Percentiles rank a stretch among this genome's conserved stretches.
Evolutionary conservation across 2,888 invertebrate species (phyloP).

Genomic region (Amblyjoppa proteus): DNA sequence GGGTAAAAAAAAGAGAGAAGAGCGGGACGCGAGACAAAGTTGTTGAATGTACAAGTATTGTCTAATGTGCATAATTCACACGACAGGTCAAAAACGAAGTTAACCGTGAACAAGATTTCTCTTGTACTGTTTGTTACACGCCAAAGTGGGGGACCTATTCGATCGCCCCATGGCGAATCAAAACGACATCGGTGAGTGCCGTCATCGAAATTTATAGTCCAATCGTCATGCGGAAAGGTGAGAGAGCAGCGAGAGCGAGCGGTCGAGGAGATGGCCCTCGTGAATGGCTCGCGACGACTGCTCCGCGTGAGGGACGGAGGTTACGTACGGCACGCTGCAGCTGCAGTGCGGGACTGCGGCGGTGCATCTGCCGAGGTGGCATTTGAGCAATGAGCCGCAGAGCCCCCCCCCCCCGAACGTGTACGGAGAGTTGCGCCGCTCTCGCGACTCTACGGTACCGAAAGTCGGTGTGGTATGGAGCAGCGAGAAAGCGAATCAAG

Average conservation of each 20-base stretch:
- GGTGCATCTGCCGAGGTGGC: constrained; percentile 77
- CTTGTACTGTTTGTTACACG: too few species aligned
- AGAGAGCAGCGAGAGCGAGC: neutral
- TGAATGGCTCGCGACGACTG: neutral
- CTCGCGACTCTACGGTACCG: constrained; percentile 40
- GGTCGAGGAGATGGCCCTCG: constrained; percentile 34
- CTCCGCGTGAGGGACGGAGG: constrained; percentile 53
- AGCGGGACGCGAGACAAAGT: too few species aligned
- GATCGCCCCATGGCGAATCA: neutral
- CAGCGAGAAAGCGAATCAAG: neutral
- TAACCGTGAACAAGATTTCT: too few species aligned
- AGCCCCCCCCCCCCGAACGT: constrained; percentile 53
- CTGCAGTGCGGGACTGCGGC: constrained; percentile 82
- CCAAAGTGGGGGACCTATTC: neutral
- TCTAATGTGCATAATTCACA: too few species aligned
- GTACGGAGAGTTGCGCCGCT: constrained; percentile 63
- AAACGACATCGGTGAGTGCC: neutral
- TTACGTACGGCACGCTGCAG: constrained; percentile 72
- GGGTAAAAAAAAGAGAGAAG: too few species aligned
- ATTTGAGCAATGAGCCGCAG: constrained; percentile 72
- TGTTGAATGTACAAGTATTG: too few species aligned
- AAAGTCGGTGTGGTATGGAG: constrained; percentile 6
- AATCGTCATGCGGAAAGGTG: neutral
- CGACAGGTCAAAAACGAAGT: too few species aligned
- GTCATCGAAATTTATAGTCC: neutral